A percentile compares a stretch with the other conserved stretches of the same genome.
These are phyloP conservation scores for Pristionchus exspectatus DNA, from an alignment of 2,888 invertebrate genomes.

Conservation along the genomic window DNA sequence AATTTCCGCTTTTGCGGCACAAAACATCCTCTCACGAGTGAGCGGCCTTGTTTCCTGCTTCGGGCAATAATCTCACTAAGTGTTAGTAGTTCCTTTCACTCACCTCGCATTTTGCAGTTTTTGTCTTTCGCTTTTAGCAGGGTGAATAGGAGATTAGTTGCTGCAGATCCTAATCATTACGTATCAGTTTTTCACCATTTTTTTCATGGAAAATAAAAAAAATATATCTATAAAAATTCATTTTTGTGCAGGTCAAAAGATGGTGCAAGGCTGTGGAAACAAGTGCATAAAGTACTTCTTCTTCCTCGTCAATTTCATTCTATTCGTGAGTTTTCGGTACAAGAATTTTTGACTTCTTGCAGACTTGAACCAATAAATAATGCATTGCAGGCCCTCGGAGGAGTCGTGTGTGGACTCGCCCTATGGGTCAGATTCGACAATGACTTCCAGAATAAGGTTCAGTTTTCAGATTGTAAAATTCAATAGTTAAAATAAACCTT, in stretches of 20 bases:
- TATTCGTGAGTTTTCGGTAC: slow-evolving; percentile 62
- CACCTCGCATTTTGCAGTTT: background rate
- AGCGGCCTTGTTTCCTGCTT: slow-evolving; percentile 5
- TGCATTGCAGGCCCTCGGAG: slow-evolving; percentile 66
- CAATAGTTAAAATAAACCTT: background rate
- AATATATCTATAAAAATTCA: background rate
- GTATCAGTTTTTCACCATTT: background rate
- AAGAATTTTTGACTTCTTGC: slow-evolving; percentile 41
- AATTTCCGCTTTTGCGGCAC: background rate
- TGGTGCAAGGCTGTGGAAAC: slow-evolving; percentile 72
- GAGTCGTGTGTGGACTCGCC: slow-evolving; percentile 63
- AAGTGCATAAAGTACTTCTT: slow-evolving; percentile 72
- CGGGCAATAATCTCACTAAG: slow-evolving; percentile 12
- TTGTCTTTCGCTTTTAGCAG: background rate
- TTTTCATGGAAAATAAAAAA: background rate
- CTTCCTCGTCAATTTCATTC: slow-evolving; percentile 66
- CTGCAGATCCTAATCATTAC: background rate
- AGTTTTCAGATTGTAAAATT: background rate
- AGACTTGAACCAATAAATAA: slow-evolving; percentile 7
- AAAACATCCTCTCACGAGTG: slow-evolving; percentile 48
- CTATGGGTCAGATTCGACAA: slow-evolving; percentile 70
- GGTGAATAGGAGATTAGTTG: background rate
- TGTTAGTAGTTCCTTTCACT: background rate
- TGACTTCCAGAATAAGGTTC: slow-evolving; percentile 55
- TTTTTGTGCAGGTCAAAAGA: slow-evolving; percentile 43